Conservation (phyloP, 2,888 invertebrate species). For the Cryptosula pallasiana region DNA sequence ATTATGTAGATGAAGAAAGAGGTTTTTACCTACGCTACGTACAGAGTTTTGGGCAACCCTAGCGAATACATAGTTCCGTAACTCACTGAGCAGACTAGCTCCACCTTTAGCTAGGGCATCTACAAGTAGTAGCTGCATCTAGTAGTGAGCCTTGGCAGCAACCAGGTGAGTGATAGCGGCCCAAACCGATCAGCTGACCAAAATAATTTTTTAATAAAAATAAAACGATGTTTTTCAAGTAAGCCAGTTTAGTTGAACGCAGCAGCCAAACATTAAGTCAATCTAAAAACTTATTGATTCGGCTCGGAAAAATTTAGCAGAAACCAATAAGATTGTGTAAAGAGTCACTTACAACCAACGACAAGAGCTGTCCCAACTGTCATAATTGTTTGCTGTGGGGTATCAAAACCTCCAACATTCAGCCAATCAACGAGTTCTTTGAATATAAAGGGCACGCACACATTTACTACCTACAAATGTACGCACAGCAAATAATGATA, state of each 20-base stretch:
- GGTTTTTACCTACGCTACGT: constrained; percentile 84
- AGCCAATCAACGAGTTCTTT: constrained; percentile 86
- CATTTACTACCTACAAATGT: constrained; percentile 77
- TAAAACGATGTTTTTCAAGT: too few relatives aligned
- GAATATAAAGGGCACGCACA: constrained; percentile 90
- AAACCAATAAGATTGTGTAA: neutral
- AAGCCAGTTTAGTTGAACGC: too few relatives aligned
- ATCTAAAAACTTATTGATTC: too few relatives aligned
- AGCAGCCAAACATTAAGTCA: too few relatives aligned
- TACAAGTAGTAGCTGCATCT: too few relatives aligned
- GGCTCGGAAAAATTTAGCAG: too few relatives aligned
- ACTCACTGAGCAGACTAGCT: constrained; percentile 87
- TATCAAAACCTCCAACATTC: constrained; percentile 56
- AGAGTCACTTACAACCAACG: constrained; percentile 71
- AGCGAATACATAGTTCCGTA: constrained; percentile 95
- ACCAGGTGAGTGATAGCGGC: too few relatives aligned
- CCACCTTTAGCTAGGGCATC: constrained; percentile 89
- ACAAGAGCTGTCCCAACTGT: constrained; percentile 74
- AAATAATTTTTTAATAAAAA: too few relatives aligned
- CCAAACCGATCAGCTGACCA: too few relatives aligned
- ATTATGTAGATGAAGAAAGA: constrained; percentile 90
- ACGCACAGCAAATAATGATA: too few relatives aligned
- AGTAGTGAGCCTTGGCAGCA: too few relatives aligned
- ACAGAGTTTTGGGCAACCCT: constrained; percentile 96
- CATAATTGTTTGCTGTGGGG: constrained; percentile 65